A percentile compares a stretch with the other conserved stretches of the same genome.
phyloP scores from a whole-genome alignment of 2,797 vertebrate genomes.

The Premnoplex brunnescens region DNA sequence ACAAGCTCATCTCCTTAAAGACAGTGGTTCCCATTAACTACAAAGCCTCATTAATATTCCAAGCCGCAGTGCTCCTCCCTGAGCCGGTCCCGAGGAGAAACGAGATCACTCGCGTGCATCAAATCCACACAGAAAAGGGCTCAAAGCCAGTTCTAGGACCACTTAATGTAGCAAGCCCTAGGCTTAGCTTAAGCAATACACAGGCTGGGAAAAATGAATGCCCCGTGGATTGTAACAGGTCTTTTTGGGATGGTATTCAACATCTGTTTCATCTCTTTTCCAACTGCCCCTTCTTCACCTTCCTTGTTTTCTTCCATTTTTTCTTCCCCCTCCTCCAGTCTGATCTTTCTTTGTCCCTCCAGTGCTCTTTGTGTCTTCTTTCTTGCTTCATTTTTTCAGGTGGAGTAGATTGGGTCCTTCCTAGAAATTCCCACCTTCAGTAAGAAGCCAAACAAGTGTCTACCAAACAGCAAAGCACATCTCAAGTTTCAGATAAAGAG shows the following conservation, averaged over 20 bases:
- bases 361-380: background rate
- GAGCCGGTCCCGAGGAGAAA: constrained; percentile 14
- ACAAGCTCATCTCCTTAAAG: constrained; percentile 51
- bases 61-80: constrained; percentile 31
- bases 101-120: background rate
- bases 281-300: background rate
- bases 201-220: background rate
- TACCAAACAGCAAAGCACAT: background rate
- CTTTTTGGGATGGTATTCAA: background rate
- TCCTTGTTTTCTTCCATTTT: background rate
- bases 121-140: background rate
- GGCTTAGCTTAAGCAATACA: background rate
- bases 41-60: constrained; percentile 1
- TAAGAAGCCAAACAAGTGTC: background rate
- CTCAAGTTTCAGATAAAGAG: constrained; percentile 12
- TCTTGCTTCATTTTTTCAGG: background rate
- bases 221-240: background rate
- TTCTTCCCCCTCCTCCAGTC: background rate
- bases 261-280: background rate
- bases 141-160: background rate
- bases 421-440: background rate
- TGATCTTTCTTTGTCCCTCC: background rate
- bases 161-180: background rate
- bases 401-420: background rate
- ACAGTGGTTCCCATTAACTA: constrained; percentile 31